phyloP scores from a whole-genome alignment of 2,113 vertebrate species.

The Paradoxurus hermaphroditus region DNA sequence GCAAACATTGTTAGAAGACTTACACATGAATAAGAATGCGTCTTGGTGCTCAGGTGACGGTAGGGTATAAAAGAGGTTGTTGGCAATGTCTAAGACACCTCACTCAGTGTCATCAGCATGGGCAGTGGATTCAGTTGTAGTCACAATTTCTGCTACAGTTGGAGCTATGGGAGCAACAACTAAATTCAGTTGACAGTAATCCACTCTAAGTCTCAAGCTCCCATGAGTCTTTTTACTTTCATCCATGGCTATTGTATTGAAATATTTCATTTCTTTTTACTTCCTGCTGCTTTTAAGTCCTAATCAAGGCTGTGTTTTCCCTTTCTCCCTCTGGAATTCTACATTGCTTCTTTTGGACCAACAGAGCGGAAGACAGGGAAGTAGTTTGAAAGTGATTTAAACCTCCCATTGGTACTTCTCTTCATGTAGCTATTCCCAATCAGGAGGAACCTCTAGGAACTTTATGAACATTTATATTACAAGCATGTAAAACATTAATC shows the following conservation, averaged over 20 bases:
- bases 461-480: neutral
- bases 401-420: neutral
- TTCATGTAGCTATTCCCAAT: neutral
- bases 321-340: neutral
- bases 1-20: neutral
- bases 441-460: neutral
- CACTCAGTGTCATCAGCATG: neutral
- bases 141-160: neutral
- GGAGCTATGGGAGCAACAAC: rapidly evolving
- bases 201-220: neutral
- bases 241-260: neutral
- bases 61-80: neutral
- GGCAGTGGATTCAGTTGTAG: neutral
- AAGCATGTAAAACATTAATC: neutral
- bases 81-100: neutral
- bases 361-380: neutral
- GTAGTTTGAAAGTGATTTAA: neutral
- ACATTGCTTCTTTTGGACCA: neutral
- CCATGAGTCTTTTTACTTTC: neutral
- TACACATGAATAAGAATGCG: neutral
- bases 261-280: neutral
- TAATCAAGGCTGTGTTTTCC: neutral
- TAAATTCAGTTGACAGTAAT: neutral
- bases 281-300: neutral
- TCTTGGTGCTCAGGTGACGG: neutral